Base-by-base conservation (phyloP, 1,140 invertebrate genomes). In the Ectropis grisescens region DNA sequence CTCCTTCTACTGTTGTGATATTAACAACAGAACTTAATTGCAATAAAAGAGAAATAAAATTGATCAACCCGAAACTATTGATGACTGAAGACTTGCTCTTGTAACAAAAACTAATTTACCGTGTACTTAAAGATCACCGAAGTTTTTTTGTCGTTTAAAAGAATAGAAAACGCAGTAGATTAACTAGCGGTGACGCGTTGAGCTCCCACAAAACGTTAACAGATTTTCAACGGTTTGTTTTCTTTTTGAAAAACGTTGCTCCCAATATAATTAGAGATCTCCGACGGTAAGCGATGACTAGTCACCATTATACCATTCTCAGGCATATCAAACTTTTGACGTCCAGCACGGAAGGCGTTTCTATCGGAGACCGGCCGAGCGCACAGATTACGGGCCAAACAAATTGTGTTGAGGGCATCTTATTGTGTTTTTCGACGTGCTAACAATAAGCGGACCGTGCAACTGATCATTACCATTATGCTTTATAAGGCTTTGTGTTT, bases 401-500 rank as follows among this genome's bases (percentile, higher is more conserved):
- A 74, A 74, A 71, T 74, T 64, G 65, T 74, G 62, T 72, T 50
- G 58, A 71, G 48, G 44, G 52, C 44, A 54, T 32, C 59, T 74
- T 72, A 66, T 80, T 76, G 62, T 76, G 47, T 47, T 57, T 66
- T 35, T 58, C 45, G 69, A 76, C 68, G 55, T 68, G 71, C 59
- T 69, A 71, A 80, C 71, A 80, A 80, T 76, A 58, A 69, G 43
- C 44, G 52, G 47, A 71, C 59, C 50, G 51, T 59, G 61, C 58
- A 78, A 76, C 69, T 70, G 68, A 75, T 78, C 66, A 78, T 76
- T 76, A 78, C 66, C 61, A 75, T 80, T 76, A 75, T 75, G 57
- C 69, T 69, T 39, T 72, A 74, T 66, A 69, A 60, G 75, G 76
- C 70, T 76, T 81, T 81, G 76, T 81, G 59, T 81, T 81, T 81